Evolutionary conservation across 2,113 vertebrate species (phyloP).

Genomic region (Falcunculus frontatus): DNA sequence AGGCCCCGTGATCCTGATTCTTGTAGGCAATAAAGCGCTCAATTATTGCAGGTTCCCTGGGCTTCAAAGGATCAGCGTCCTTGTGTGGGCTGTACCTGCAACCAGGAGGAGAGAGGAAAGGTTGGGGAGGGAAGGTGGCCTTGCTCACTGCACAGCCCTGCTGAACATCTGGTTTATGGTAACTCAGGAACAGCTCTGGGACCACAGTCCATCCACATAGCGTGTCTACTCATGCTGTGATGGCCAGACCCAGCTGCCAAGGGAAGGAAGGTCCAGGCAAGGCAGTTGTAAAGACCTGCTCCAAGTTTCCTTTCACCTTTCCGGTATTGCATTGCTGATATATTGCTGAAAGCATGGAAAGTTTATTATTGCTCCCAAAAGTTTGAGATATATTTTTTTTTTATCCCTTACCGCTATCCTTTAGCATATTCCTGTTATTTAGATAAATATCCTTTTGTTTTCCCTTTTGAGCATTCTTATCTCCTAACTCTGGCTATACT

Average conservation of each 20-base stretch:
- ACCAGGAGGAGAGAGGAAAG: neutral
- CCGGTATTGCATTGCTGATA: neutral
- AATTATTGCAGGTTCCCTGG: constrained; percentile 90
- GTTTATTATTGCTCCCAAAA: constrained; percentile 25
- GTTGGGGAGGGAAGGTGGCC: neutral
- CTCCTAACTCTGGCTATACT: neutral
- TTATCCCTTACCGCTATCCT: neutral
- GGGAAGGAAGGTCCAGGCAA: neutral
- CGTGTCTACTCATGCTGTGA: neutral
- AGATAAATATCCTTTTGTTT: constrained; percentile 18
- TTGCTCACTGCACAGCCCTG: neutral
- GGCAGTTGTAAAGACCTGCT: neutral
- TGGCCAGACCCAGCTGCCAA: neutral
- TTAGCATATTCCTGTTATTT: neutral
- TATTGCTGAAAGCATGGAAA: constrained; percentile 18
- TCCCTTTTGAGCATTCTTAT: constrained; percentile 25
- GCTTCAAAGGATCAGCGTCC: constrained; percentile 91
- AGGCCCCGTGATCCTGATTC: constrained; percentile 97
- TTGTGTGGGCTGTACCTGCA: constrained; percentile 91
- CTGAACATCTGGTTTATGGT: neutral
- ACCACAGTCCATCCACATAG: neutral
- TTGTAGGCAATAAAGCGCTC: constrained; percentile 89
- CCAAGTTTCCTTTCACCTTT: constrained; percentile 38
- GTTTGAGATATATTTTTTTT: neutral
- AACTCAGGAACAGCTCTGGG: neutral